Conservation (phyloP, 2,113 vertebrate species). For the Poicephalus meyeri region DNA sequence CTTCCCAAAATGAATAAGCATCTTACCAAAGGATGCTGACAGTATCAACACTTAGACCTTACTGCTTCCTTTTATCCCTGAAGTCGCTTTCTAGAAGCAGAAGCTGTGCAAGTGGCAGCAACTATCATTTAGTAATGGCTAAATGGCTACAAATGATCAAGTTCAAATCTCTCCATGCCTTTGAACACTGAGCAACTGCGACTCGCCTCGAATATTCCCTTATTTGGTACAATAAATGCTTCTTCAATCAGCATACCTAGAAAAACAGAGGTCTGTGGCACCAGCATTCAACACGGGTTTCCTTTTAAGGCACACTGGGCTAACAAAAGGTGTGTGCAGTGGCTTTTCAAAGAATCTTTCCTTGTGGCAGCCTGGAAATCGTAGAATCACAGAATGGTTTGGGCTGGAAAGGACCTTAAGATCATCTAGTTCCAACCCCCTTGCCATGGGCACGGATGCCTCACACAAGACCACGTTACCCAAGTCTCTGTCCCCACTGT, state of each 20-base stretch:
- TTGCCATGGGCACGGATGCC: not conserved
- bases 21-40: not conserved
- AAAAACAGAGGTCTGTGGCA: not conserved
- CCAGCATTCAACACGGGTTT: not conserved
- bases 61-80: not conserved
- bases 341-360: not conserved
- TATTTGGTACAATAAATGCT: not conserved
- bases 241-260: not conserved
- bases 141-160: not conserved
- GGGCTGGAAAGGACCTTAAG: not conserved
- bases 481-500: not conserved
- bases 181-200: not conserved
- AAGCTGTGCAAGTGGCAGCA: not conserved
- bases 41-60: not conserved
- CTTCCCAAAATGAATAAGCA: not conserved
- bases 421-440: not conserved
- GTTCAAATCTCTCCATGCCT: not conserved
- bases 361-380: accelerated
- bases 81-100: not conserved
- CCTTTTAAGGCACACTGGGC: accelerated
- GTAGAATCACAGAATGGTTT: not conserved
- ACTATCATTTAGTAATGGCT: too few relatives aligned
- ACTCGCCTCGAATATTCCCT: not conserved
- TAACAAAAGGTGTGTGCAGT: accelerated
- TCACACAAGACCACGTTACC: not conserved